phyloP scores from a whole-genome alignment of 2,888 invertebrate species.

The Luffia ferchaultella region DNA sequence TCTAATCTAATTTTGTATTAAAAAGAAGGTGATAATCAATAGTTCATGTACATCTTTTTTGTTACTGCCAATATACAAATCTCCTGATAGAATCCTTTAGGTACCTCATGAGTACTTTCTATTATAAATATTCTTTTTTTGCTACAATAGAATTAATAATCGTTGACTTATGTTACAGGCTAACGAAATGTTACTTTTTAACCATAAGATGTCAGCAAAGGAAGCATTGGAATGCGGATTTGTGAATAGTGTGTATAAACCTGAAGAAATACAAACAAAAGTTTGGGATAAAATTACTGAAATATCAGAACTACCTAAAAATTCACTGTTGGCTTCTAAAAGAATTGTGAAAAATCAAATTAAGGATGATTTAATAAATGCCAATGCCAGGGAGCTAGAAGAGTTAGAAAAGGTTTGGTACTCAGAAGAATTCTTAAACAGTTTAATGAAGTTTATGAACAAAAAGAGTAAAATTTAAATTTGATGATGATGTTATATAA shows the following conservation, averaged over 20 bases:
- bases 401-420: slow-evolving; percentile 70
- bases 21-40: no score
- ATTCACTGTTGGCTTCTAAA: slow-evolving; percentile 75
- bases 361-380: slow-evolving; percentile 67
- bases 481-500: background rate
- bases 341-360: slow-evolving; percentile 69
- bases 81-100: no score
- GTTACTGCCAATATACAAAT: no score
- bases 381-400: slow-evolving; percentile 74
- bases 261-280: slow-evolving; percentile 64
- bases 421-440: slow-evolving; percentile 68
- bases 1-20: no score
- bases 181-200: slow-evolving; percentile 70
- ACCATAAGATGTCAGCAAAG: slow-evolving; percentile 77
- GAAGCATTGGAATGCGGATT: slow-evolving; percentile 84
- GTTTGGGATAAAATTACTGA: slow-evolving; percentile 67
- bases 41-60: no score
- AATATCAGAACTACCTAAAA: slow-evolving; percentile 58
- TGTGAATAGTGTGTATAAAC: slow-evolving; percentile 79
- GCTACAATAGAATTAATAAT: no score
- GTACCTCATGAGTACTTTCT: no score
- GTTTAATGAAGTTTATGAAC: slow-evolving; percentile 7
- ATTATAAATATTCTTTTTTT: no score
- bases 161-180: no score
- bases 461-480: slow-evolving; percentile 1